phyloP scores from a whole-genome alignment of 1,140 invertebrate species.

The Harlomillsia oculata region DNA sequence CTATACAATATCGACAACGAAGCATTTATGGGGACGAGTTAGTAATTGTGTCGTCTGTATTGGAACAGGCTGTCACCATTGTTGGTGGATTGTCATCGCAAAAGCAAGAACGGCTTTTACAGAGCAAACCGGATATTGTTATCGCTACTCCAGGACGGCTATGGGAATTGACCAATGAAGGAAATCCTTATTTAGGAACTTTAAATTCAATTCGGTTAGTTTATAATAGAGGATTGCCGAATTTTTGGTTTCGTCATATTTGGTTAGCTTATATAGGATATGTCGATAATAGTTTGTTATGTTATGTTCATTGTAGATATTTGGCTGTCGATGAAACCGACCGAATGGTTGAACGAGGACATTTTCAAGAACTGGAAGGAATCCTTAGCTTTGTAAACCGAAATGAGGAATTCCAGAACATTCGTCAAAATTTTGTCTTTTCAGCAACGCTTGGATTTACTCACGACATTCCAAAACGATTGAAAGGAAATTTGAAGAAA shows the following conservation, averaged over 20 bases:
- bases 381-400: conserved; percentile 71
- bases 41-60: conserved; percentile 5
- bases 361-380: conserved; percentile 84
- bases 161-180: conserved; percentile 80
- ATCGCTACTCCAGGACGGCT: conserved; percentile 91
- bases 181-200: conserved; percentile 62
- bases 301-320: conserved; percentile 48
- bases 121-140: conserved; percentile 72
- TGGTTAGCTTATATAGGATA: not conserved
- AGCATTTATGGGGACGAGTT: too few relatives aligned
- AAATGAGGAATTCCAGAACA: conserved; percentile 48
- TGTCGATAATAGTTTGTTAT: not conserved
- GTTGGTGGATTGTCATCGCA: conserved; percentile 81
- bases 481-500: conserved; percentile 52
- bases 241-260: not conserved
- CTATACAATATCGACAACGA: too few relatives aligned
- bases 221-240: not conserved
- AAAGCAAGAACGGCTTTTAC: conserved; percentile 81
- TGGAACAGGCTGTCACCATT: conserved; percentile 57
- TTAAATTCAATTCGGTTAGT: conserved; percentile 56
- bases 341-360: conserved; percentile 91
- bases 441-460: conserved; percentile 92
- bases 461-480: conserved; percentile 67
- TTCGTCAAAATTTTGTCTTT: conserved; percentile 88
- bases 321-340: conserved; percentile 98